phyloP scores from a whole-genome alignment of 2,888 invertebrate genomes.

The Darwinula stevensoni region DNA sequence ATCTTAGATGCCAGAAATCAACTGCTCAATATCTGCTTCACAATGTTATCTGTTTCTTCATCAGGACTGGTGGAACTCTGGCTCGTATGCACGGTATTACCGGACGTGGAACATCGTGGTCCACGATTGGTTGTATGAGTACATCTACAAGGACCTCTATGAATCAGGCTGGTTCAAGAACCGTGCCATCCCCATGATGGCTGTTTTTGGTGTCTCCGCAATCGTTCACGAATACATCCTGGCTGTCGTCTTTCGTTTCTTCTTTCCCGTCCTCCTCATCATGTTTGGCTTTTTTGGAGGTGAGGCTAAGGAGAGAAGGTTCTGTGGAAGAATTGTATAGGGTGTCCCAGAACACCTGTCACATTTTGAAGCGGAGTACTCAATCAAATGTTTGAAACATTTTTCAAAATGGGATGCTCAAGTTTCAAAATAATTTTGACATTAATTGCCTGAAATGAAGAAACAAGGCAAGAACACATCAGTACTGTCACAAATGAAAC shows the following conservation, averaged over 20 bases:
- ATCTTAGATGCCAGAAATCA: background rate
- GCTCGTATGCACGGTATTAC: slow-evolving; percentile 49
- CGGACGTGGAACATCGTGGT: slow-evolving; percentile 88
- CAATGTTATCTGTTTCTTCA: too few relatives aligned
- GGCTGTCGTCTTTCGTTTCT: slow-evolving; percentile 43
- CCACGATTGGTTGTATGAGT: slow-evolving; percentile 72
- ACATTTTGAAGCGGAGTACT: too few relatives aligned
- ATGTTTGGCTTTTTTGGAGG: slow-evolving; percentile 38
- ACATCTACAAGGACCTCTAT: slow-evolving; percentile 42
- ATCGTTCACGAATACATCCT: slow-evolving; percentile 64
- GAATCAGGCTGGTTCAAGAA: too few relatives aligned
- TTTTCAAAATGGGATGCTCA: too few relatives aligned
- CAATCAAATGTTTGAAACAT: too few relatives aligned
- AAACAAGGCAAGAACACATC: too few relatives aligned
- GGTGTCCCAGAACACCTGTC: background rate
- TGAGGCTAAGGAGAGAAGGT: too few relatives aligned
- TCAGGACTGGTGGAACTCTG: slow-evolving; percentile 81
- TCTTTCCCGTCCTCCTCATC: slow-evolving; percentile 54
- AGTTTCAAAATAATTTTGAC: too few relatives aligned
- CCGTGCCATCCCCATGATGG: slow-evolving; percentile 24
- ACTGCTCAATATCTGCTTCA: too few relatives aligned
- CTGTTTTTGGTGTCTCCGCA: slow-evolving; percentile 49
- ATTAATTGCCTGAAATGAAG: too few relatives aligned
- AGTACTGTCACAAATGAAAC: too few relatives aligned
- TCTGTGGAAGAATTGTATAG: too few relatives aligned